phyloP scores from a whole-genome alignment of 2,797 vertebrate genomes.

The Siniperca undulata region DNA sequence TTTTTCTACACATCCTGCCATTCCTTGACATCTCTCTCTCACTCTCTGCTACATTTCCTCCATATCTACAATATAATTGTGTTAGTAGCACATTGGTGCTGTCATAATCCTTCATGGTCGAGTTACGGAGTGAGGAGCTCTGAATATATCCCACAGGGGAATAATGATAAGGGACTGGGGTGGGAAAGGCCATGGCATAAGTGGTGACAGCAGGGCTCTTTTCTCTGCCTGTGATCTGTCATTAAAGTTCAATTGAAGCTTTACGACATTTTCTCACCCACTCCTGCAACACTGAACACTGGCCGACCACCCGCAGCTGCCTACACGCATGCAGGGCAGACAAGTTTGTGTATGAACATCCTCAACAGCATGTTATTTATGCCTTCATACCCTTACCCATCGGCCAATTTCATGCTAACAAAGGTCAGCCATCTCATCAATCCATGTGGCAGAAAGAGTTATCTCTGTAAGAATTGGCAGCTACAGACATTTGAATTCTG shows the following conservation, averaged over 20 bases:
- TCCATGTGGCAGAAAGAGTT: constrained; percentile 34
- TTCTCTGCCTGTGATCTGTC: constrained; percentile 68
- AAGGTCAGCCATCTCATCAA: constrained; percentile 50
- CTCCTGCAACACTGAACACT: constrained; percentile 28
- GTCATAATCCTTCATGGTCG: constrained; percentile 57
- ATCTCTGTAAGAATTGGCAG: constrained; percentile 34
- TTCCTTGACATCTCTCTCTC: constrained; percentile 31
- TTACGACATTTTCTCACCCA: constrained; percentile 69
- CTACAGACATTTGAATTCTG: constrained; percentile 43
- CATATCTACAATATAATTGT: constrained; percentile 55
- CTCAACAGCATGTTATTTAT: constrained; percentile 23
- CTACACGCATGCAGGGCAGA: not conserved
- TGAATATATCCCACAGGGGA: constrained; percentile 40
- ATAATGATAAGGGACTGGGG: constrained; percentile 8
- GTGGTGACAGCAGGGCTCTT: constrained; percentile 54
- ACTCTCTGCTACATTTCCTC: constrained; percentile 19
- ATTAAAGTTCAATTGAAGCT: constrained; percentile 69
- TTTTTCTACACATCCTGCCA: constrained; percentile 12
- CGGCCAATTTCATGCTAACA: constrained; percentile 34
- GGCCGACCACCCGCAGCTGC: constrained; percentile 13
- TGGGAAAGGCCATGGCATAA: constrained; percentile 17
- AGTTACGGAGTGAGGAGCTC: constrained; percentile 18
- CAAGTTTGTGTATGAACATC: constrained; percentile 28
- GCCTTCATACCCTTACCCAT: constrained; percentile 34
- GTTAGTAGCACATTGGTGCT: constrained; percentile 49